Percentiles rank a stretch among this genome's conserved stretches.
Conservation (phyloP, 2,113 vertebrate species). For the Tyrannus savana region DNA sequence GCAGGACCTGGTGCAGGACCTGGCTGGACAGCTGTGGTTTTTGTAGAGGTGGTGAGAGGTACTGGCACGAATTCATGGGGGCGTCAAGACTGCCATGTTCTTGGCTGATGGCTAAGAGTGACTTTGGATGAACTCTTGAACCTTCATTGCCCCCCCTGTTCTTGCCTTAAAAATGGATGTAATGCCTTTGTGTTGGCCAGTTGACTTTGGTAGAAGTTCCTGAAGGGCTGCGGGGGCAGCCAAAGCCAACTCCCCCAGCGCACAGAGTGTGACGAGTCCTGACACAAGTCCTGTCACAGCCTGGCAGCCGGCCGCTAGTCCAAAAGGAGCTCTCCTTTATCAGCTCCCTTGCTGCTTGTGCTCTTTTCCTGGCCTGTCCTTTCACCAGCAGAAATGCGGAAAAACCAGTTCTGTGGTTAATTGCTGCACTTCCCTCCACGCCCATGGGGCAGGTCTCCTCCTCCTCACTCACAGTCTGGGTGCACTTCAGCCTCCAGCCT, state of each 20-base stretch:
- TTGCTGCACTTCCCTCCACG: constrained; percentile 67
- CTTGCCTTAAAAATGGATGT: neutral
- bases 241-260: neutral
- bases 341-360: neutral
- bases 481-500: constrained; percentile 32
- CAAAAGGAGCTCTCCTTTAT: neutral
- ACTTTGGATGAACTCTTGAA: neutral
- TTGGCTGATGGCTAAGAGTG: neutral
- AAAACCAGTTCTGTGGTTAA: constrained; percentile 74
- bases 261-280: neutral
- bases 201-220: neutral
- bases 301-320: neutral
- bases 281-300: neutral
- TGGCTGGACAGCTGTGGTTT: neutral
- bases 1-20: neutral
- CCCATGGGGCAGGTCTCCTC: constrained; percentile 29
- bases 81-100: fast-evolving
- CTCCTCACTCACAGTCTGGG: neutral
- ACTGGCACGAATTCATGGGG: neutral
- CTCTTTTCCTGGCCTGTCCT: constrained; percentile 54
- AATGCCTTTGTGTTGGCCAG: neutral
- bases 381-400: constrained; percentile 63
- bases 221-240: neutral
- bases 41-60: neutral
- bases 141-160: neutral